Base-by-base conservation (phyloP, 2,888 invertebrate genomes). In the Beris chalybata region DNA sequence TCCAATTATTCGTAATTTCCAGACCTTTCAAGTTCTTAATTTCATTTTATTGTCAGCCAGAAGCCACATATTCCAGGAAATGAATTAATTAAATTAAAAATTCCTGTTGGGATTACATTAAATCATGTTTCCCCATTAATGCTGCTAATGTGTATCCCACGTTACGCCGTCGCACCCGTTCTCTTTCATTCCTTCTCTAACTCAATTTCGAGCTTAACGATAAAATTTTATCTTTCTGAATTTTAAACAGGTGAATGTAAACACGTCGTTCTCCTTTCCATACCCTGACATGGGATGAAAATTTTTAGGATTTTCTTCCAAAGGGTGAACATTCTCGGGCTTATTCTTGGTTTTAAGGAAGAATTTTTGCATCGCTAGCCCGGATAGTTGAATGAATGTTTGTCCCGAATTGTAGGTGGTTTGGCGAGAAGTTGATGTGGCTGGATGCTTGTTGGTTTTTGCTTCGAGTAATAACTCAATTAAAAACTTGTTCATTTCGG, bases 401-500 rank as follows among this genome's bases (percentile, higher is more conserved):
- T 55, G 64, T 56, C 64, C 31, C 47, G 54, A 54, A 47, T 65
- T 65, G 15, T 56, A 29, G 57, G 48, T 57, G 53, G 52, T 55
- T 44, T 15, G 55, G 32, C 7, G 31, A n/a, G 7, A 29, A 56
- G 65, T 43, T 22, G 22, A 22, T 22, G 22, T 22, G 22, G 22
- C 22, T 57, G 50, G 43, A 57, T 65, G 65, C 57, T 65, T 65
- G 65, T 65, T 65, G 65, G 65, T 65, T 65, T 65, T 65, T 57
- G 47, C 65, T 65, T 61, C 43, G 57, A 65, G 65, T 65, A 58
- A 65, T 65, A 65, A 65, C 65, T 65, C 65, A 65, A 65, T 65
- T 65, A 65, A 65, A 65, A 65, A 65, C 65, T 65, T 65, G 65
- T 57, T 65, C 65, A 65, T 65, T 65, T 65, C 55, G 53, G 55